These are phyloP conservation scores for Bothrops alternatus DNA, from an alignment of 2,797 vertebrate genomes.

Conservation along the genomic window DNA sequence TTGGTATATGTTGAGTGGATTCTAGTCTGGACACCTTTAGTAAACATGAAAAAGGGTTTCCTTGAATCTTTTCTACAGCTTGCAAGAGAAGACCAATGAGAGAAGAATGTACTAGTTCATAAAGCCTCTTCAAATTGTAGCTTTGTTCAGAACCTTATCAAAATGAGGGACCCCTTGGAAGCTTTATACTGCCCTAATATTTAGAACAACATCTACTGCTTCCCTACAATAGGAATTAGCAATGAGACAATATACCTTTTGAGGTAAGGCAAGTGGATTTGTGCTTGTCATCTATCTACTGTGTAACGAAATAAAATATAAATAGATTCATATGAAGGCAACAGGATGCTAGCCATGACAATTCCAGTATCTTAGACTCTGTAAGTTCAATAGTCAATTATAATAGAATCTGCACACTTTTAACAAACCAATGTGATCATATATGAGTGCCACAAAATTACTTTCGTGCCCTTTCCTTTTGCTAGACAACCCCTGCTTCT, in stretches of 20 bases:
- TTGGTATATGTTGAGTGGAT: neutral
- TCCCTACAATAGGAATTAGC: neutral
- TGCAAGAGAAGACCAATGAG: neutral
- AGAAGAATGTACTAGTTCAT: neutral
- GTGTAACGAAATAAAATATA: neutral
- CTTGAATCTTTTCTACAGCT: neutral
- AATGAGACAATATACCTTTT: neutral
- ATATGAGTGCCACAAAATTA: neutral
- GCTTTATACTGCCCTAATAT: neutral
- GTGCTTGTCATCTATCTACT: neutral
- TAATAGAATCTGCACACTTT: neutral
- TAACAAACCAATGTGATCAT: neutral
- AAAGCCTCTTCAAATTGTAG: neutral
- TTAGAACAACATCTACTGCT: neutral
- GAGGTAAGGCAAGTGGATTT: neutral
- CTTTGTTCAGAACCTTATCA: neutral
- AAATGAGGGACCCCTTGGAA: neutral
- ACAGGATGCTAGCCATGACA: neutral
- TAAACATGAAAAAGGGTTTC: neutral
- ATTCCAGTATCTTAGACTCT: neutral
- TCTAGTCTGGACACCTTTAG: neutral
- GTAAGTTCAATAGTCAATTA: neutral
- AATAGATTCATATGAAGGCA: neutral
- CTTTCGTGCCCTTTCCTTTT: neutral
- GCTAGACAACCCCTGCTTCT: constrained; percentile 2